Conservation (phyloP, 2,888 invertebrate genomes). For the Limnephilus lunatus region DNA sequence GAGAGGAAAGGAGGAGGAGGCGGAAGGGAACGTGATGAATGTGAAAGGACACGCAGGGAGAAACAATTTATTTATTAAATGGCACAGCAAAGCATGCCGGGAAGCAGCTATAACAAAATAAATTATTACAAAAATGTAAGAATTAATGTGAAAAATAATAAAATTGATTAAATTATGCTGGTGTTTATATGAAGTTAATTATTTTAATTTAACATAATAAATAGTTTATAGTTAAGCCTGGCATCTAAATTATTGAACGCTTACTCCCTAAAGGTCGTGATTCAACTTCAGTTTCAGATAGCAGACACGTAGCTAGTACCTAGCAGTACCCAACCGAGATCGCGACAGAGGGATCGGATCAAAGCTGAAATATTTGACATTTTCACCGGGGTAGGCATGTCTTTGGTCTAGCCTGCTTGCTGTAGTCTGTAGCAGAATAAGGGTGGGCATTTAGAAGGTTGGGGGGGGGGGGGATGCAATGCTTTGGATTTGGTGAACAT, state of each 20-base stretch:
- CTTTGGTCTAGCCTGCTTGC: slow-evolving; percentile 55
- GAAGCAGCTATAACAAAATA: no score
- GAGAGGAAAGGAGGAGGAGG: no score
- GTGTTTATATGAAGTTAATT: no score
- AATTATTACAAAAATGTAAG: no score
- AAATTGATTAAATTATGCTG: no score
- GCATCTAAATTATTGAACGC: neutral
- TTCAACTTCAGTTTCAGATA: neutral
- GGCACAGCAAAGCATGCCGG: no score
- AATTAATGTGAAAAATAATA: no score
- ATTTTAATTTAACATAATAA: no score
- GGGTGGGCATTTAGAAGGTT: neutral
- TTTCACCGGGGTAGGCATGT: slow-evolving; percentile 63
- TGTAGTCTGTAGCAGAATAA: neutral
- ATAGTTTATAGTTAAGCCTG: neutral
- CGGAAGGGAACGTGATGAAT: no score
- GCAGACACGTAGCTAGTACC: neutral
- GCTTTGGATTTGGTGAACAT: neutral
- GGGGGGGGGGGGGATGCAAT: slow-evolving; percentile 48
- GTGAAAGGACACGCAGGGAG: no score
- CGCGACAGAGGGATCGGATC: slow-evolving; percentile 45
- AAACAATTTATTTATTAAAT: no score
- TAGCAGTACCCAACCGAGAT: neutral
- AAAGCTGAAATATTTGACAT: slow-evolving; percentile 65
- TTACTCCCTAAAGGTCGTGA: neutral